Percentiles rank a stretch among this genome's conserved stretches.
phyloP scores from a whole-genome alignment of 92 coral and sea anemone genomes.

The Epizoanthus scotinus region DNA sequence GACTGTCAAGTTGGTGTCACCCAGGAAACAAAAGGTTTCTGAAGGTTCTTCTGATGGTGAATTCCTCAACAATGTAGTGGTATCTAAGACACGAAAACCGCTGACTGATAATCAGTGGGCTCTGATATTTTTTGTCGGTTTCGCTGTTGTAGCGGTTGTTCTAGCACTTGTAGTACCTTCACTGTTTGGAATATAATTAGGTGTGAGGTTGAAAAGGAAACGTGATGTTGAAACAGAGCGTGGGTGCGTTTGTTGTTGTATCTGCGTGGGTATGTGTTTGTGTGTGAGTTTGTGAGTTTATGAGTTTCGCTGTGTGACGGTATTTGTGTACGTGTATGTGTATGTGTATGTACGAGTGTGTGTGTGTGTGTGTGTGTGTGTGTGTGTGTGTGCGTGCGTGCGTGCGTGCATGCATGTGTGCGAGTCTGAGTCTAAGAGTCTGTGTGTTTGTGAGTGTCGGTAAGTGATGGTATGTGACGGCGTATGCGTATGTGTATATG shows the following conservation, averaged over 20 bases:
- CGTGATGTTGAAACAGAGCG: not conserved
- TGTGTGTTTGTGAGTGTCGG: too few species aligned
- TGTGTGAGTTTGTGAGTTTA: not conserved
- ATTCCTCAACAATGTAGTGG: conserved; percentile 33
- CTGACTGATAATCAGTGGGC: conserved; percentile 95
- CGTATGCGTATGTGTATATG: too few species aligned
- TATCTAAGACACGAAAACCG: conserved; percentile 46
- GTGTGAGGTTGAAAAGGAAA: not conserved
- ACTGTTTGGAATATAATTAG: conserved; percentile 54
- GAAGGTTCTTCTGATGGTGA: conserved; percentile 54
- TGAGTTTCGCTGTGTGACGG: too few species aligned
- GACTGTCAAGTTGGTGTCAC: conserved; percentile 65
- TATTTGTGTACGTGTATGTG: not conserved
- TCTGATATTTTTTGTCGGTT: conserved; percentile 79
- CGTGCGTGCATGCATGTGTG: not conserved
- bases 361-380: too few species aligned
- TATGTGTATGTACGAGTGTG: not conserved
- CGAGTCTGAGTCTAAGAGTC: not conserved
- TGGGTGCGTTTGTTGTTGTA: not conserved
- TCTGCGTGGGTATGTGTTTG: not conserved
- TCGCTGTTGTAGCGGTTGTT: conserved; percentile 65
- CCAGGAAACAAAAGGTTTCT: conserved; percentile 59
- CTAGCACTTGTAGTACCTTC: conserved; percentile 72
- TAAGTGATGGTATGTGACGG: too few species aligned
- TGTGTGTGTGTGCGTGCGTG: not conserved